Evolutionary conservation across 1,140 invertebrate species (phyloP).

Genomic region (Hypothenemus hampei): DNA sequence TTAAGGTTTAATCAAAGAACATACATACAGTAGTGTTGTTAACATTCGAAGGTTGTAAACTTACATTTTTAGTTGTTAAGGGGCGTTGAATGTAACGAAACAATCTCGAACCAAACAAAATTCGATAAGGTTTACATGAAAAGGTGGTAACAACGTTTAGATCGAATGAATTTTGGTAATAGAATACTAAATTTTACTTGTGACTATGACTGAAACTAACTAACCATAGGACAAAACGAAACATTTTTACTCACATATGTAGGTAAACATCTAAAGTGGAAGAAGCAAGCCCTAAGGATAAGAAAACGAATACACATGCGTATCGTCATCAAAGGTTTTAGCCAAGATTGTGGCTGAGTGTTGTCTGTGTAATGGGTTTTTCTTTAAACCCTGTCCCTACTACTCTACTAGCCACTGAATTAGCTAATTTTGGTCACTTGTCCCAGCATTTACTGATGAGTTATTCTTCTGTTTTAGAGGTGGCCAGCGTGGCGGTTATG

Average conservation of each 20-base stretch:
- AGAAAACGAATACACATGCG: constrained; percentile 3
- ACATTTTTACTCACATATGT: constrained; percentile 5
- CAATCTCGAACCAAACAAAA: too few relatives aligned
- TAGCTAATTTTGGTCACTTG: constrained; percentile 18
- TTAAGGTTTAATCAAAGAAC: too few relatives aligned
- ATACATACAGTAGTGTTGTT: too few relatives aligned
- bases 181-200: too few relatives aligned
- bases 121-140: too few relatives aligned
- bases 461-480: constrained; percentile 45
- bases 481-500: constrained; percentile 44
- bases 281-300: constrained; percentile 12
- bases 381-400: too few relatives aligned
- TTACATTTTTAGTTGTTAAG: not conserved
- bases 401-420: too few relatives aligned
- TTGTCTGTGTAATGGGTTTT: too few relatives aligned
- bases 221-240: not conserved
- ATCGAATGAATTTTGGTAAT: too few relatives aligned
- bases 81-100: too few relatives aligned
- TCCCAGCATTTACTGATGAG: constrained; percentile 41
- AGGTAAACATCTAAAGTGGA: constrained; percentile 6
- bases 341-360: constrained; percentile 12
- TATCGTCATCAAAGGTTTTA: constrained; percentile 1
- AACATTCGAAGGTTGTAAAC: not conserved
- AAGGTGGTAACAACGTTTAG: too few relatives aligned
- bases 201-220: not conserved